phyloP scores from a whole-genome alignment of 2,113 vertebrate species.

The Pica pica region DNA sequence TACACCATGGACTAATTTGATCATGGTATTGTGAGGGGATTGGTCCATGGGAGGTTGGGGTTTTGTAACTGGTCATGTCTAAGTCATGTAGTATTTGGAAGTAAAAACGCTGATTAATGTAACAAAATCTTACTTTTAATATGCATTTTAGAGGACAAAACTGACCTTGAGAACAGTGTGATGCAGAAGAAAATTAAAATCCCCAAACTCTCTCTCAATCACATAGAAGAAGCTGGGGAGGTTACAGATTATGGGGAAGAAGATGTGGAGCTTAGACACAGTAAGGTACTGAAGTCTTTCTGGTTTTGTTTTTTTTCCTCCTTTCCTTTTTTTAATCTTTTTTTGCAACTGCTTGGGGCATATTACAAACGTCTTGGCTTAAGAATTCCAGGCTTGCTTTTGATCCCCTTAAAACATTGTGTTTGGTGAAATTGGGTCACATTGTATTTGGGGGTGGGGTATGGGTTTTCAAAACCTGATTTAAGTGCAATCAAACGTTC shows the following conservation, averaged over 20 bases:
- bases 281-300: constrained; percentile 86
- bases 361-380: neutral
- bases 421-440: constrained; percentile 17
- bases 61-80: constrained; percentile 54
- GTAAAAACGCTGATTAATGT: constrained; percentile 49
- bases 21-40: neutral
- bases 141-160: constrained; percentile 82
- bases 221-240: constrained; percentile 88
- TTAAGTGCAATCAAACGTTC: neutral
- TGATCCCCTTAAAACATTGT: neutral
- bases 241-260: constrained; percentile 91
- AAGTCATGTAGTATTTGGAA: constrained; percentile 42
- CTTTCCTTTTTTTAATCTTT: neutral
- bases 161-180: constrained; percentile 96
- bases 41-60: neutral
- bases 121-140: constrained; percentile 69
- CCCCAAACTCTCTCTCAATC: constrained; percentile 93
- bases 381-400: constrained; percentile 39
- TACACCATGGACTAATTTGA: neutral
- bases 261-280: constrained; percentile 92
- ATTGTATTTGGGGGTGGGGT: neutral
- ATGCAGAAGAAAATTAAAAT: constrained; percentile 99
- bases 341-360: neutral
- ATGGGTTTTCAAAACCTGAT: neutral
- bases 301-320: neutral